Conservation (phyloP, 1,140 invertebrate species). For the Latrodectus geometricus region DNA sequence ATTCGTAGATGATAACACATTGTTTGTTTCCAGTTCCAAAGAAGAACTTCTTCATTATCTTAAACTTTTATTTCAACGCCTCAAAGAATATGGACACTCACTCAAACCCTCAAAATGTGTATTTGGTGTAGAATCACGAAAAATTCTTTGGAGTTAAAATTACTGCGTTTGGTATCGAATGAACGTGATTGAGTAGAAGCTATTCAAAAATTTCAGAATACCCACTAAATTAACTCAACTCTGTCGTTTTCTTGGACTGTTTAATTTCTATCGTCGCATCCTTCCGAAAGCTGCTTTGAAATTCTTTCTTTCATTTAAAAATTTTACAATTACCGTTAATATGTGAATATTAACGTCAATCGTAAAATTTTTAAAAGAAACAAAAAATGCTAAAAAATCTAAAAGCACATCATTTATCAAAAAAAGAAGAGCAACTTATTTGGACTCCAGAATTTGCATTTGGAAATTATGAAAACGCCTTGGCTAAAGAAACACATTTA, state of each 20-base stretch:
- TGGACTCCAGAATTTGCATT: no score
- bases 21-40: neutral
- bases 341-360: neutral
- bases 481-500: no score
- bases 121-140: neutral
- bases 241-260: neutral
- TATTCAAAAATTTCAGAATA: neutral
- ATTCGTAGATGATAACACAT: neutral
- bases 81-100: neutral
- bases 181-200: neutral
- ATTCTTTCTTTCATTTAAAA: no score
- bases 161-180: neutral
- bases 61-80: conserved; percentile 62
- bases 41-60: conserved; percentile 64
- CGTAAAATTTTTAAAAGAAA: neutral
- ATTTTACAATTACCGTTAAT: no score
- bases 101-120: neutral
- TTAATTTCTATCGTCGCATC: conserved; percentile 7
- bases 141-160: neutral
- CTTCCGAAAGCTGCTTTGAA: conserved; percentile 1
- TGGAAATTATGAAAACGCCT: no score
- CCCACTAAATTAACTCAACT: neutral
- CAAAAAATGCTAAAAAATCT: neutral
- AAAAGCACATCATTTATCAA: no score
- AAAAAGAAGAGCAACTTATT: no score